Evolutionary conservation across 2,113 vertebrate genomes (phyloP).

Genomic region (Trinectes maculatus): DNA sequence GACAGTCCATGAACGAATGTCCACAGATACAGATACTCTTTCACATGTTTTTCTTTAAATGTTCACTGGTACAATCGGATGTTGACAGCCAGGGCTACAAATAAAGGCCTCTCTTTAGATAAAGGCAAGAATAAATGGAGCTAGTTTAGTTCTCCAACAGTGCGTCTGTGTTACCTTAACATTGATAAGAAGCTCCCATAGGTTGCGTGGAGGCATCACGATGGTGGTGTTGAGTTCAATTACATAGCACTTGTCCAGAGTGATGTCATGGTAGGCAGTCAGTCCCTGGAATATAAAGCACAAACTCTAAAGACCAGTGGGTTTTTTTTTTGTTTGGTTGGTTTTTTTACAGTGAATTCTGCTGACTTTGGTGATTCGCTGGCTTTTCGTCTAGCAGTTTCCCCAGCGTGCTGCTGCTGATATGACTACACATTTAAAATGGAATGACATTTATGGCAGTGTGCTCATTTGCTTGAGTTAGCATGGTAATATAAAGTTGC

Average conservation of each 20-base stretch:
- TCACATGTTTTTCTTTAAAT: too few relatives aligned
- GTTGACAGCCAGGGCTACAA: too few relatives aligned
- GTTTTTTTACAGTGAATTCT: not conserved
- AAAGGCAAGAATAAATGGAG: not conserved
- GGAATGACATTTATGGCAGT: too few relatives aligned
- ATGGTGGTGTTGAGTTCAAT: slow-evolving; percentile 94
- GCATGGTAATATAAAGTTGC: too few relatives aligned
- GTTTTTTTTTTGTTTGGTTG: too few relatives aligned
- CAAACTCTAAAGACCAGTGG: not conserved
- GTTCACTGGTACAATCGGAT: too few relatives aligned
- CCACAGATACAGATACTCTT: too few relatives aligned
- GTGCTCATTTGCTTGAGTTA: too few relatives aligned
- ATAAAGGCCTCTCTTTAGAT: too few relatives aligned
- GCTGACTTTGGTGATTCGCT: not conserved
- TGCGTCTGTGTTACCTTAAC: slow-evolving; percentile 84
- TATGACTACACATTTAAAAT: not conserved
- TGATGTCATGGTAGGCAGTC: slow-evolving; percentile 94
- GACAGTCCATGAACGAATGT: not conserved
- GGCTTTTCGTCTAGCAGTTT: not conserved
- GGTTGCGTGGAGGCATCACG: slow-evolving; percentile 93
- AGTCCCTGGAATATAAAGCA: slow-evolving; percentile 81
- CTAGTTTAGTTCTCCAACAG: fast-evolving
- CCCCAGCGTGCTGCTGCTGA: not conserved
- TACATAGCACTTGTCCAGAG: slow-evolving; percentile 94
- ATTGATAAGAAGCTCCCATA: slow-evolving; percentile 93